Base-by-base conservation (phyloP, 2,888 invertebrate genomes). In the Agrotis clavis region DNA sequence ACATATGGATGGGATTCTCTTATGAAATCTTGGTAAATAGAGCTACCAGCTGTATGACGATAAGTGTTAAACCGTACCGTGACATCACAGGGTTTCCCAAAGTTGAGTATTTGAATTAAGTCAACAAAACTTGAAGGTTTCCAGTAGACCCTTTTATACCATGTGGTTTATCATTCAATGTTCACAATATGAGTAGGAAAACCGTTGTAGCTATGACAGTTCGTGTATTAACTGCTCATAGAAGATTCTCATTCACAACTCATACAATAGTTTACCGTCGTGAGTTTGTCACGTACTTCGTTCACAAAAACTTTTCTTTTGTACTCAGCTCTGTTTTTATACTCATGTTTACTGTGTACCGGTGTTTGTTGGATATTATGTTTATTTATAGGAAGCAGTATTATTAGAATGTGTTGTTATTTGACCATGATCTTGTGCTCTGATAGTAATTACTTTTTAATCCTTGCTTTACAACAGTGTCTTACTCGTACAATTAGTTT, bases 191-290 rank as follows among this genome's bases (percentile, higher is more conserved):
- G 21, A 60, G 4, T 16, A 59, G 21, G 57, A 21, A 51, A 16
- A 0, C 57, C 35, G 47, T 59, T 63, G n/a, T 51, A 73, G 25
- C 54, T 64, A 35, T 54, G 53, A 35, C 25, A 50, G 50, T 47
- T 64, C 35, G 6, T 35, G 25, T 73, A 25, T 71, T 62, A 50
- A 63, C 63, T 54, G 30, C 30, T 48, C 48, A 54, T 63, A 64
- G 59, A 71, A 45, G 21, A 56, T 60, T 76, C 54, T 35, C 60
- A 79, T 76, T 76, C 63, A 79, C 50, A 35, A 30, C 21, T 14
- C 25, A 35, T 25, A 76, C 63, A 75, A 75, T 78, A 30, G 79
- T 45, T 45, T 19, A 30, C 50, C 45, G 54, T 50, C 9, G 45
- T 50, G 47, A 51, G 61, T 79, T 72, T 54, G 64, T 72, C 75